A percentile compares a stretch with the other conserved stretches of the same genome.
phyloP scores from a whole-genome alignment of 1,140 invertebrate genomes.

The Polypedilum pembai region DNA sequence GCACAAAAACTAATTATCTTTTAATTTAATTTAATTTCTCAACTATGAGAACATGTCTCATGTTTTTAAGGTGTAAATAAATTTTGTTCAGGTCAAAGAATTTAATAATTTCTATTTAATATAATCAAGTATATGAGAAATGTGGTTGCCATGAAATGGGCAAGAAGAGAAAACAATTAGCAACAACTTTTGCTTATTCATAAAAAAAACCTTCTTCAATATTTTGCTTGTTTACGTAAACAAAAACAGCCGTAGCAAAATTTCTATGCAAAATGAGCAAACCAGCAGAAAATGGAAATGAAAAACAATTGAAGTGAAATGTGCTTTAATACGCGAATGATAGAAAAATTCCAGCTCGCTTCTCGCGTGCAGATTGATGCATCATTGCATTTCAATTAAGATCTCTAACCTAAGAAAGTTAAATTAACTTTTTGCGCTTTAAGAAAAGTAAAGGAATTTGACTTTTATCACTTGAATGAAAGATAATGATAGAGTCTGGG shows the following conservation, averaged over 20 bases:
- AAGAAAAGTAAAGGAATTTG: too few relatives aligned
- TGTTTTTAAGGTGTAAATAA: too few relatives aligned
- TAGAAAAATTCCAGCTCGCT: not conserved
- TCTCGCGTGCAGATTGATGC: not conserved
- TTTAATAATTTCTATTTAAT: too few relatives aligned
- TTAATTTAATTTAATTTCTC: not conserved
- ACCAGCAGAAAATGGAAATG: not conserved
- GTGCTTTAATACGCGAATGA: conserved; percentile 2
- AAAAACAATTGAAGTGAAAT: not conserved
- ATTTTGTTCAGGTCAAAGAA: too few relatives aligned
- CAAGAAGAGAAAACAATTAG: not conserved
- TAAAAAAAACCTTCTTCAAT: not conserved
- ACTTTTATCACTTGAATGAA: too few relatives aligned
- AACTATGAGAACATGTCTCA: too few relatives aligned
- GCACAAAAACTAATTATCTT: not conserved
- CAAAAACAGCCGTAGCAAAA: not conserved
- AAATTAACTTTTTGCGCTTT: too few relatives aligned
- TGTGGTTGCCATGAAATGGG: too few relatives aligned
- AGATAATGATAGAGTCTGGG: too few relatives aligned
- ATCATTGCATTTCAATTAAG: not conserved
- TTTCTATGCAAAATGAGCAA: not conserved
- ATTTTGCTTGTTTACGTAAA: not conserved
- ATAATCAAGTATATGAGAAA: too few relatives aligned
- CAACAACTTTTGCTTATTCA: not conserved
- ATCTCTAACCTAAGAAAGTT: too few relatives aligned